phyloP scores from a whole-genome alignment of 2,797 vertebrate species.

The Sebastes diaconus region DNA sequence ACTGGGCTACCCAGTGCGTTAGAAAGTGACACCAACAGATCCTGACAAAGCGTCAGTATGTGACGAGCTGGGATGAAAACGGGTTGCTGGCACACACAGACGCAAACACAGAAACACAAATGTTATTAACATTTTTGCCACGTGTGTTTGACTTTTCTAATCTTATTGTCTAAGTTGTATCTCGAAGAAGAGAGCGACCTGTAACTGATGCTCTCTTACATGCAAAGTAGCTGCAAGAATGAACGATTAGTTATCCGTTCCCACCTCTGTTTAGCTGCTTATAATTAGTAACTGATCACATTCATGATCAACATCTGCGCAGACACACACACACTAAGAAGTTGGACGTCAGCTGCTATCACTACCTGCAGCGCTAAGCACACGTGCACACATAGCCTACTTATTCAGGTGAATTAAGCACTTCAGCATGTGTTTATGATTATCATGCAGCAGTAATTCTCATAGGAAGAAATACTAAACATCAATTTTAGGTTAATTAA shows the following conservation, averaged over 20 bases:
- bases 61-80: too few species aligned
- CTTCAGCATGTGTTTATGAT: constrained; percentile 27
- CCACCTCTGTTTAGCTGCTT: background rate
- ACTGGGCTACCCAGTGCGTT: too few species aligned
- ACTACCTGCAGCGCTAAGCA: background rate
- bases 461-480: constrained; percentile 5
- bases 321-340: background rate
- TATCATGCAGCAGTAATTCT: constrained; percentile 45
- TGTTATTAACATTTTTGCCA: background rate
- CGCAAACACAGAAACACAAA: background rate
- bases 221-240: background rate
- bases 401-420: background rate
- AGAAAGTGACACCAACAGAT: too few species aligned
- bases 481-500: constrained; percentile 5
- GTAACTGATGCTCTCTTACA: background rate
- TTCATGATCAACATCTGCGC: background rate
- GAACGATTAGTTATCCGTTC: background rate
- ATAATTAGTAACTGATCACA: background rate
- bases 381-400: background rate
- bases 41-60: too few species aligned
- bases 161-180: too few species aligned
- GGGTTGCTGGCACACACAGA: background rate
- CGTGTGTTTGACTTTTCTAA: background rate
- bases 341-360: background rate
- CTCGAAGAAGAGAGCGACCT: background rate